Percentiles rank a stretch among this genome's conserved stretches.
phyloP scores from a whole-genome alignment of 2,113 vertebrate genomes.

The Larimichthys crocea region DNA sequence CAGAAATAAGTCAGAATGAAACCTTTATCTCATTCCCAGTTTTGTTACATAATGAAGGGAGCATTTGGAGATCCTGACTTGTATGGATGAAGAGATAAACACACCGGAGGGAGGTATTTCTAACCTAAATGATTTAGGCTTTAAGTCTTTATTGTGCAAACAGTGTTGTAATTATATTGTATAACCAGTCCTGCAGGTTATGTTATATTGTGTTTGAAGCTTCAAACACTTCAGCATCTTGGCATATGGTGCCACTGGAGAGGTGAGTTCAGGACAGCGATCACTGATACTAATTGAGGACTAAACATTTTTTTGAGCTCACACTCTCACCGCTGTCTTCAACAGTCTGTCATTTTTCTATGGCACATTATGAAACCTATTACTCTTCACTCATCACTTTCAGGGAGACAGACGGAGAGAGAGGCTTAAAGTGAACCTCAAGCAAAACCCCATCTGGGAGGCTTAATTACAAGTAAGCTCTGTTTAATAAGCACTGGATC shows the following conservation, averaged over 20 bases:
- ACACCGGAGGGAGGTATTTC: constrained; percentile 2
- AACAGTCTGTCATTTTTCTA: constrained; percentile 65
- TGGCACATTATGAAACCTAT: constrained; percentile 61
- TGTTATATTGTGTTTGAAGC: not conserved
- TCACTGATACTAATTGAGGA: constrained; percentile 2
- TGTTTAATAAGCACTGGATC: constrained; percentile 78
- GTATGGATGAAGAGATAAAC: constrained; percentile 16
- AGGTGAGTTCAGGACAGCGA: constrained; percentile 29
- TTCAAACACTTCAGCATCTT: not conserved
- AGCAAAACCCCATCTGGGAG: constrained; percentile 70
- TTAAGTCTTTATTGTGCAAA: constrained; percentile 13
- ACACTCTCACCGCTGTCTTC: constrained; percentile 44
- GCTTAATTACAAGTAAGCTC: constrained; percentile 79
- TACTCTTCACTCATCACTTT: constrained; percentile 66
- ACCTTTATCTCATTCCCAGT: constrained; percentile 8
- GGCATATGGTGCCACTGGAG: not conserved
- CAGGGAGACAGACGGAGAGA: constrained; percentile 44
- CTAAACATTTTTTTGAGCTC: not conserved
- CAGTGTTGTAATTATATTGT: constrained; percentile 13
- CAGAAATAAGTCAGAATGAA: not conserved
- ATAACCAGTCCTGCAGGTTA: not conserved
- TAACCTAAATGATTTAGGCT: constrained; percentile 9
- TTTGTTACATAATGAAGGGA: constrained; percentile 33
- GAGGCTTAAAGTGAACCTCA: constrained; percentile 62
- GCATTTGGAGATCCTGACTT: constrained; percentile 4